Evolutionary conservation across 2,797 vertebrate genomes (phyloP), one percentile per base, ranked within the genome.

Genomic region (Phoeniculus purpureus): DNA sequence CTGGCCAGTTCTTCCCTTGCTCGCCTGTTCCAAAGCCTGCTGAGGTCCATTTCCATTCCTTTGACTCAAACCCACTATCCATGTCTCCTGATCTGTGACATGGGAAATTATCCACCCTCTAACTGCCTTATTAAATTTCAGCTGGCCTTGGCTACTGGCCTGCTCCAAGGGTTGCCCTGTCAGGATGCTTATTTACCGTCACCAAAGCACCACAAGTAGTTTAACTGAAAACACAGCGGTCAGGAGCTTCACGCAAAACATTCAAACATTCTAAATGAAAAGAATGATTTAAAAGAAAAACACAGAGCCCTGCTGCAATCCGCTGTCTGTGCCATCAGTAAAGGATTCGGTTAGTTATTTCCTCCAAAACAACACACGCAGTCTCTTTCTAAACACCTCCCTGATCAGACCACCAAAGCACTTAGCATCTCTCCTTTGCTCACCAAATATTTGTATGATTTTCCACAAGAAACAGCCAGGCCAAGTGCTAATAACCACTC

Each of bases 381-480:
- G 83, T 92, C 93, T 91, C 93, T 95, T 90, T 73, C 89, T 95
- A 94, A 96, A 91, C 61, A 94, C 75, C 96, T 96, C 94, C 87
- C 94, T 87, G 88, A 93, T 93, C 95, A 97, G 97, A 97, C 96
- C 96, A 98, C 96, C 96, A 97, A 97, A 97, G 96, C 87, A 95
- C 95, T 97, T 96, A 90, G 74, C 96, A 85, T 95, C 96, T 94
- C 94, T 94, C 87, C 96, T 89, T 89, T 93, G 95, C 96, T 94
- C 96, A 97, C 95, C 96, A 97, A 96, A 97, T 95, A 96, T 96
- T 97, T 98, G 96, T 94, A 96, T 96, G 94, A 96, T 97, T 97
- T 97, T 97, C 97, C 96, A 97, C 85, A 96, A 96, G 93, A 96
- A 97, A 95, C 89, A 94, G 91, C 88, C 92, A 95, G 94, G 96